Percentiles rank a stretch among this genome's conserved stretches.
Conservation (phyloP, 2,888 invertebrate genomes). For the Luffia ferchaultella region DNA sequence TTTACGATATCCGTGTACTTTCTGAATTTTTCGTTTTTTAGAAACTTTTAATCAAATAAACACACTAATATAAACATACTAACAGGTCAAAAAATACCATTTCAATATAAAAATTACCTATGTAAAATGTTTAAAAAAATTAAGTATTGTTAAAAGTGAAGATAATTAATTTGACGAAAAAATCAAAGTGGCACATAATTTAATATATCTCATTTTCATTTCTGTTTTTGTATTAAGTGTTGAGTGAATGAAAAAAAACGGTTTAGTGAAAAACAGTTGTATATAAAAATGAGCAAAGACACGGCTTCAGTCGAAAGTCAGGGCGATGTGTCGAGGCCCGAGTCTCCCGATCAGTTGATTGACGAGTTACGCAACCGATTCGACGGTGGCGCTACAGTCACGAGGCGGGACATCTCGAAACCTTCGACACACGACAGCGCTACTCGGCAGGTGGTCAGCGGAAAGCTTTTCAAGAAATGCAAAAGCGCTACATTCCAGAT, state of each 20-base stretch:
- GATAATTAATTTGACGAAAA: no score
- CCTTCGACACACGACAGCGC: conserved; percentile 59
- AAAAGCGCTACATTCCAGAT: conserved; percentile 88
- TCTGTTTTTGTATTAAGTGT: no score
- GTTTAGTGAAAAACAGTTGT: conserved; percentile 10
- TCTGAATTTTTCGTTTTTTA: no score
- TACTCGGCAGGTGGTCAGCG: conserved; percentile 55
- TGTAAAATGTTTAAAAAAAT: no score
- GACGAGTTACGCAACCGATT: conserved; percentile 54
- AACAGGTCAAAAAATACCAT: no score
- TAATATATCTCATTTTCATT: no score
- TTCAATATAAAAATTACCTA: no score
- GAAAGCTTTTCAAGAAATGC: conserved; percentile 79
- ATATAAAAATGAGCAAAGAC: conserved; percentile 22
- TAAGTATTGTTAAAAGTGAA: no score
- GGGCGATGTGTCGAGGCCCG: conserved; percentile 35
- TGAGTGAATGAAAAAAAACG: conserved; percentile 7
- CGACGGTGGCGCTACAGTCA: conserved; percentile 47
- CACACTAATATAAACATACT: no score
- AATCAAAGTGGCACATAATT: no score
- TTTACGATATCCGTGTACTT: no score
- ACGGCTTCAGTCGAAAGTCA: conserved; percentile 30
- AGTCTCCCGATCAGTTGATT: conserved; percentile 42
- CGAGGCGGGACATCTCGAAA: conserved; percentile 42
- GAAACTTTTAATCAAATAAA: no score